Percentiles rank a stretch among this genome's conserved stretches.
Evolutionary conservation across 2,888 invertebrate species (phyloP).

Genomic region (Hipparchia sbordonii): DNA sequence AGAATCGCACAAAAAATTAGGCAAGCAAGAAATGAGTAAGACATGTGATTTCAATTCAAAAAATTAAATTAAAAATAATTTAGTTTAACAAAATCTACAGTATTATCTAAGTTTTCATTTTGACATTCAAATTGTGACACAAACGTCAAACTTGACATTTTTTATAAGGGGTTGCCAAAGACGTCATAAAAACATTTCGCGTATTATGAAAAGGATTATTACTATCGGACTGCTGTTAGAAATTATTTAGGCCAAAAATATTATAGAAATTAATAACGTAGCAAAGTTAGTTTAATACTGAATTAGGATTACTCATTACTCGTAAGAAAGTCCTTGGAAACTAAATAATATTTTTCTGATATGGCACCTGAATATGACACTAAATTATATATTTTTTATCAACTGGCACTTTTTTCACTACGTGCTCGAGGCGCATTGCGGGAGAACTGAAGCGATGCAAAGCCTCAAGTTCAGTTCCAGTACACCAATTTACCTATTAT

Average conservation of each 20-base stretch:
- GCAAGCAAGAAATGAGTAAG: not conserved
- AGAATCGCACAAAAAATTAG: not conserved
- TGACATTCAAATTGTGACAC: too few species aligned
- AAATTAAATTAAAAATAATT: not conserved
- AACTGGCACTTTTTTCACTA: slow-evolving; percentile 4
- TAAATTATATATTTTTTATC: not conserved
- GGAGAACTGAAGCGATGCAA: too few species aligned
- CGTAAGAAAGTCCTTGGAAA: not conserved
- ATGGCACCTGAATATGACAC: not conserved
- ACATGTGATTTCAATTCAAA: not conserved
- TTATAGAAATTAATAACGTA: slow-evolving; percentile 17
- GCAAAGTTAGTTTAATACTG: slow-evolving; percentile 11
- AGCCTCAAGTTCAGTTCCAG: too few species aligned
- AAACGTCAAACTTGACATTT: too few species aligned
- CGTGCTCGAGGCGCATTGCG: not conserved
- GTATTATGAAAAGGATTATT: too few species aligned
- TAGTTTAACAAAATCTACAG: not conserved
- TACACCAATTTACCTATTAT: too few species aligned
- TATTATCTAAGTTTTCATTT: not conserved
- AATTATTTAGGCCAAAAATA: slow-evolving; percentile 24
- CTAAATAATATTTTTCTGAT: not conserved
- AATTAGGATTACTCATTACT: not conserved
- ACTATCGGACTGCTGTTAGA: too few species aligned
- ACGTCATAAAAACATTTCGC: too few species aligned
- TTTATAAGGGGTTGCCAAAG: too few species aligned